Evolutionary conservation across 1,140 invertebrate genomes (phyloP).

Genomic region (Tetraneura akinire): DNA sequence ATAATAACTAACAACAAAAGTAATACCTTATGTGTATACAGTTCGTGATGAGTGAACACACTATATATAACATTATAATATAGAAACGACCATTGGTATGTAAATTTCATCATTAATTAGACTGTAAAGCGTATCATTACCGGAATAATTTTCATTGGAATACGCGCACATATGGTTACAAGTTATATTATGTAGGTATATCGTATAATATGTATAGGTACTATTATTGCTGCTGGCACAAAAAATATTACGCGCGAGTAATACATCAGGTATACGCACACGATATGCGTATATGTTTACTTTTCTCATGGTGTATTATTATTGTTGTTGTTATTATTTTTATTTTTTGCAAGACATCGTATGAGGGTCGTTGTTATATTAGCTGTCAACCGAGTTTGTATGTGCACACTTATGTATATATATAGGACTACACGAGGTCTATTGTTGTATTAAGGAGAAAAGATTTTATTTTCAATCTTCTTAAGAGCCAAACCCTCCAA

Average conservation of each 20-base stretch:
- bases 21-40: not conserved
- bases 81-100: conserved; percentile 33
- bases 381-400: conserved; percentile 19
- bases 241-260: conserved; percentile 8
- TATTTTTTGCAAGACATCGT: not conserved
- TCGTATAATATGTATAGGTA: not conserved
- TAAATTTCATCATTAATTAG: conserved; percentile 50
- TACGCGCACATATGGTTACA: not conserved
- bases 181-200: not conserved
- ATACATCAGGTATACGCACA: not conserved
- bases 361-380: conserved; percentile 8
- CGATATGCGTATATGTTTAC: conserved; percentile 19
- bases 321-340: not conserved
- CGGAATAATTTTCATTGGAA: conserved; percentile 2
- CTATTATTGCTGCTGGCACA: not conserved
- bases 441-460: conserved; percentile 23
- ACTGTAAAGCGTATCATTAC: conserved; percentile 49
- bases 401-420: not conserved
- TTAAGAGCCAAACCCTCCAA: not conserved
- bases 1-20: not conserved
- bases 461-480: conserved; percentile 38
- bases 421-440: not conserved
- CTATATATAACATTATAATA: not conserved
- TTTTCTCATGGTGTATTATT: not conserved
- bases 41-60: conserved; percentile 43